Conservation (phyloP, 2,797 vertebrate species). For the Acomys russatus region DNA sequence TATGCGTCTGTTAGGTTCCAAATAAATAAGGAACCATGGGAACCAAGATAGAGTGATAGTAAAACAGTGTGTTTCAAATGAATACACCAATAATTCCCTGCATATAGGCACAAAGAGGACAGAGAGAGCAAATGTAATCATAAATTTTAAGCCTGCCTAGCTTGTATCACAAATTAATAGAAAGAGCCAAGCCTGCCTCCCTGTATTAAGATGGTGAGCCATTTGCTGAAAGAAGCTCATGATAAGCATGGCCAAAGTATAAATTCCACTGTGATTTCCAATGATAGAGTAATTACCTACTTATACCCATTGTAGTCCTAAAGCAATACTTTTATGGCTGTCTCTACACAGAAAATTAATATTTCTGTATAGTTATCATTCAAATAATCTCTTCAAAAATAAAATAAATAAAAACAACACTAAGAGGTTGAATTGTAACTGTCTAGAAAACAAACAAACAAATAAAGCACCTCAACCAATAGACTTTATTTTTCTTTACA, state of each 20-base stretch:
- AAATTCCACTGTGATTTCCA: constrained; percentile 11
- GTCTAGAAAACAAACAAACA: background rate
- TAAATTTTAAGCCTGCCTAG: background rate
- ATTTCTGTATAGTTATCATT: background rate
- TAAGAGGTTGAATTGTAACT: background rate
- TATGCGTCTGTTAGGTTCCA: background rate
- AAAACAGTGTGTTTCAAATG: background rate
- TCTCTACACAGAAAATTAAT: background rate
- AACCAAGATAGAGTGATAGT: background rate
- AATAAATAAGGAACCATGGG: background rate
- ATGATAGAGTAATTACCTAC: background rate
- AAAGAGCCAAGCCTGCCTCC: background rate
- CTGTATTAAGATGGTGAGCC: background rate
- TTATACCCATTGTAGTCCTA: background rate
- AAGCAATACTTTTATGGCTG: background rate
- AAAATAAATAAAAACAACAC: constrained; percentile 26
- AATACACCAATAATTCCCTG: constrained; percentile 19
- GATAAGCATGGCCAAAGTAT: background rate
- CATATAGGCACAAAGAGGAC: background rate
- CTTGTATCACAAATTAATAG: constrained; percentile 3
- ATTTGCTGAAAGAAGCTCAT: background rate
- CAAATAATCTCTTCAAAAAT: background rate
- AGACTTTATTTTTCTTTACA: background rate
- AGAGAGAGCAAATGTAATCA: background rate
- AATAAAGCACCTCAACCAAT: background rate